These are phyloP conservation scores for Dendrolimus houi DNA, from an alignment of 2,888 invertebrate species.

Conservation along the genomic window DNA sequence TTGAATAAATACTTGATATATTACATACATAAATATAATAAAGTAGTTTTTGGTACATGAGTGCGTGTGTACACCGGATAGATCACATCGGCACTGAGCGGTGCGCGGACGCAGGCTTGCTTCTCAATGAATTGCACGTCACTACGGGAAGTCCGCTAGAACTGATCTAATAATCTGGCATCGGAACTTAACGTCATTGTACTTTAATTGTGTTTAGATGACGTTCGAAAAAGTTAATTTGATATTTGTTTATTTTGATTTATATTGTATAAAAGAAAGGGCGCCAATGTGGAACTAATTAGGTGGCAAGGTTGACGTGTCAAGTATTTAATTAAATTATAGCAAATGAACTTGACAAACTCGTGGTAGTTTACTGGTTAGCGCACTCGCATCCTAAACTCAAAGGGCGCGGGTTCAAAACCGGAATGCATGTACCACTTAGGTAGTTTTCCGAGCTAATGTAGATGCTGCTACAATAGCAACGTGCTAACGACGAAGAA, in stretches of 20 bases:
- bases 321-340: no score
- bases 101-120: conserved; percentile 49
- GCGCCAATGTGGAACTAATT: background rate
- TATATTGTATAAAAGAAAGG: background rate
- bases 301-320: background rate
- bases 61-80: conserved; percentile 69
- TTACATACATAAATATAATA: conserved; percentile 1
- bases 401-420: no score
- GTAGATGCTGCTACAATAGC: no score
- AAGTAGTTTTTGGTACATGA: conserved; percentile 37
- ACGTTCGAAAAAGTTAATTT: conserved; percentile 33
- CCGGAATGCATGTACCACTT: no score
- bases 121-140: conserved; percentile 66
- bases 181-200: conserved; percentile 52
- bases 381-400: no score
- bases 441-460: no score
- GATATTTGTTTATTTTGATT: background rate
- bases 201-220: conserved; percentile 44
- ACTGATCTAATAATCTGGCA: conserved; percentile 50
- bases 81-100: conserved; percentile 69
- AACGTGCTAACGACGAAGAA: no score
- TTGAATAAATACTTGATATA: conserved; percentile 4
- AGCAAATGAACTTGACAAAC: no score
- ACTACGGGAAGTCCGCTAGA: conserved; percentile 65
- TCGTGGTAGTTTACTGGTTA: no score